A percentile compares a stretch with the other conserved stretches of the same genome.
Conservation (phyloP, 2,113 vertebrate species). For the Oncorhynchus clarkii region DNA sequence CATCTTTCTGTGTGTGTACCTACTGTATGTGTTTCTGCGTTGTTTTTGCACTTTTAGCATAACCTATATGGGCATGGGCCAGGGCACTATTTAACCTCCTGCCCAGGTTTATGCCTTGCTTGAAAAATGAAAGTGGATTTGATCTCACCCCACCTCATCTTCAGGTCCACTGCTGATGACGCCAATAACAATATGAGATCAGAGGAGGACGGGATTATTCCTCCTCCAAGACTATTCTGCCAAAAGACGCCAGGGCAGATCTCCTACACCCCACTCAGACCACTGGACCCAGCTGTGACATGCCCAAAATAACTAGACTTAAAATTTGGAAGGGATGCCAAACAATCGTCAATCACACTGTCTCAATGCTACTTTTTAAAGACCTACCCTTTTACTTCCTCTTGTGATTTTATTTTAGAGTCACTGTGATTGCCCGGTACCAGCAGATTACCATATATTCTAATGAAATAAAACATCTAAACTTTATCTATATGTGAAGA, state of each 20-base stretch:
- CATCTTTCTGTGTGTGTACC: slow-evolving; percentile 36
- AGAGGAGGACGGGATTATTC: slow-evolving; percentile 39
- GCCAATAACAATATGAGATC: slow-evolving; percentile 29
- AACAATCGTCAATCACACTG: slow-evolving; percentile 73
- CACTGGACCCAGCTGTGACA: slow-evolving; percentile 21
- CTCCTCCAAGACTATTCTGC: slow-evolving; percentile 26
- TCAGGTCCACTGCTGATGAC: slow-evolving; percentile 43
- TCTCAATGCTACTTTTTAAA: slow-evolving; percentile 52
- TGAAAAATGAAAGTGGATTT: slow-evolving; percentile 43
- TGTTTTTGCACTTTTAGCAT: slow-evolving; percentile 56
- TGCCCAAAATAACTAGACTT: slow-evolving; percentile 51
- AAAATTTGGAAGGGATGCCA: slow-evolving; percentile 51
- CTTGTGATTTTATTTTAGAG: slow-evolving; percentile 72
- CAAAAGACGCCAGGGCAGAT: slow-evolving; percentile 62
- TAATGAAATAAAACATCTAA: slow-evolving; percentile 70
- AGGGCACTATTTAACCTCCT: slow-evolving; percentile 39
- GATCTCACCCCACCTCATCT: slow-evolving; percentile 61
- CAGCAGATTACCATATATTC: slow-evolving; percentile 78
- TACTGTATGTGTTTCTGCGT: slow-evolving; percentile 45
- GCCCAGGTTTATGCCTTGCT: slow-evolving; percentile 35
- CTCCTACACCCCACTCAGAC: slow-evolving; percentile 28
- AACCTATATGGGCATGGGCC: slow-evolving; percentile 38
- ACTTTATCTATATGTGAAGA: slow-evolving; percentile 67
- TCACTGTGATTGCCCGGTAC: slow-evolving; percentile 82
- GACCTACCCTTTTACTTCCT: slow-evolving; percentile 59